Percentiles rank a stretch among this genome's conserved stretches.
Conservation (phyloP, 2,888 invertebrate genomes). For the Andrena flavipes region DNA sequence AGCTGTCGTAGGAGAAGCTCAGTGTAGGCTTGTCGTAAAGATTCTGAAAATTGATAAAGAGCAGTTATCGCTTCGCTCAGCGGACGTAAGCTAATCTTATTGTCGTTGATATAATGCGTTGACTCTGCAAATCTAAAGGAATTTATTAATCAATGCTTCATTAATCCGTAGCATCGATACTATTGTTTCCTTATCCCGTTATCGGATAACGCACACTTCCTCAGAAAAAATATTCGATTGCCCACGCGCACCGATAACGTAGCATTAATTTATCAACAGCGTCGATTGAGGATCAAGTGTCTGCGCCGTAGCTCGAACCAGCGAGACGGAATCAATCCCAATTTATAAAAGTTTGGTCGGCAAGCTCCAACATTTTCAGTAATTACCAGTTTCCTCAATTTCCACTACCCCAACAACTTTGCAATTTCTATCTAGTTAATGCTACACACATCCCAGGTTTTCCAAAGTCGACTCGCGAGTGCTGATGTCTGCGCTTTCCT, state of each 20-base stretch:
- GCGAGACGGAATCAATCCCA: no score
- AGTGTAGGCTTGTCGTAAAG: background rate
- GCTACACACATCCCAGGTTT: background rate
- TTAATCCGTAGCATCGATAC: constrained; percentile 9
- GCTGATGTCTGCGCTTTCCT: background rate
- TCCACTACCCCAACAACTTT: background rate
- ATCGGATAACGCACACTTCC: background rate
- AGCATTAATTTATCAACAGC: constrained; percentile 17
- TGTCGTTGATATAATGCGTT: no score
- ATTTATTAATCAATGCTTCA: background rate
- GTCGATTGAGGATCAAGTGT: background rate
- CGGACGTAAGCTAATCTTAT: no score
- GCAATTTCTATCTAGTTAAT: background rate
- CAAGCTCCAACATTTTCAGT: no score
- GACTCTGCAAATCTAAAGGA: no score
- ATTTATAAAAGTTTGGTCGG: no score
- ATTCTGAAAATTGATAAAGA: constrained; percentile 25
- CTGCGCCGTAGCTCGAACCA: background rate
- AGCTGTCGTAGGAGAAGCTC: constrained; percentile 43
- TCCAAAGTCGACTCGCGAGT: background rate
- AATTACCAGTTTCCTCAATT: background rate
- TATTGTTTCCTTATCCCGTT: constrained; percentile 13
- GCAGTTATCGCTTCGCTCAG: no score
- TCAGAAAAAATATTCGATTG: constrained; percentile 13
- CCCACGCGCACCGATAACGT: constrained; percentile 7